Evolutionary conservation across 2,797 vertebrate species (phyloP).

Genomic region (Onychomys arenicola): DNA sequence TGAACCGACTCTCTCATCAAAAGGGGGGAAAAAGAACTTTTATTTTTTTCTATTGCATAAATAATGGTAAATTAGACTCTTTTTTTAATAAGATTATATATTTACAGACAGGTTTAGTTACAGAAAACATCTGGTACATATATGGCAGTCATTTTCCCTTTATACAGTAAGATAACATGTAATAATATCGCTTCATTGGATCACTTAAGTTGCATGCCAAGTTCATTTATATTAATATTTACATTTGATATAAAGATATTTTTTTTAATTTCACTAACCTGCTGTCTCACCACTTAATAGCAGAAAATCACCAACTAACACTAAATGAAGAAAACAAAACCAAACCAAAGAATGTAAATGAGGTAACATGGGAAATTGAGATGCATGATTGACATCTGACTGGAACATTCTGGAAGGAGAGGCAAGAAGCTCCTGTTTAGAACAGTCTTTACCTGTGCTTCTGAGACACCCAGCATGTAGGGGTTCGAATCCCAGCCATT

Average conservation of each 20-base stretch:
- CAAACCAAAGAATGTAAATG: slow-evolving; percentile 58
- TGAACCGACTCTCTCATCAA: slow-evolving; percentile 79
- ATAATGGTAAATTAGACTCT: slow-evolving; percentile 92
- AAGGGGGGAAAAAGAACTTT: slow-evolving; percentile 88
- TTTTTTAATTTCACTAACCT: slow-evolving; percentile 79
- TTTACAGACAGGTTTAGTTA: slow-evolving; percentile 93
- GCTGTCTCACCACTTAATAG: slow-evolving; percentile 82
- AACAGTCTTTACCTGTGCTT: slow-evolving; percentile 27
- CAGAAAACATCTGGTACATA: slow-evolving; percentile 89
- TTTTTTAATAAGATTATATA: slow-evolving; percentile 95
- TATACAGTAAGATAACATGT: slow-evolving; percentile 87
- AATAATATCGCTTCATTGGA: slow-evolving; percentile 84
- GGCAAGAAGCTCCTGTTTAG: neutral
- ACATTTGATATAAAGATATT: slow-evolving; percentile 88
- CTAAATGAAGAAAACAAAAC: slow-evolving; percentile 9
- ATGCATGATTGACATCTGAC: neutral
- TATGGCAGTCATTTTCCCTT: slow-evolving; percentile 90
- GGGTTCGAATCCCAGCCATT: neutral
- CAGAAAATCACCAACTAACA: slow-evolving; percentile 73
- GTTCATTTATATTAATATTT: slow-evolving; percentile 89
- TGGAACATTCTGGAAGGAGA: neutral
- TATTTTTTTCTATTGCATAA: slow-evolving; percentile 95
- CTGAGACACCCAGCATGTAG: neutral
- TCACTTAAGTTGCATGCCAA: slow-evolving; percentile 92
- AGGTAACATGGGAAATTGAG: slow-evolving; percentile 53